Conservation (phyloP, 2,797 vertebrate species). For the Danio albolineatus region DNA sequence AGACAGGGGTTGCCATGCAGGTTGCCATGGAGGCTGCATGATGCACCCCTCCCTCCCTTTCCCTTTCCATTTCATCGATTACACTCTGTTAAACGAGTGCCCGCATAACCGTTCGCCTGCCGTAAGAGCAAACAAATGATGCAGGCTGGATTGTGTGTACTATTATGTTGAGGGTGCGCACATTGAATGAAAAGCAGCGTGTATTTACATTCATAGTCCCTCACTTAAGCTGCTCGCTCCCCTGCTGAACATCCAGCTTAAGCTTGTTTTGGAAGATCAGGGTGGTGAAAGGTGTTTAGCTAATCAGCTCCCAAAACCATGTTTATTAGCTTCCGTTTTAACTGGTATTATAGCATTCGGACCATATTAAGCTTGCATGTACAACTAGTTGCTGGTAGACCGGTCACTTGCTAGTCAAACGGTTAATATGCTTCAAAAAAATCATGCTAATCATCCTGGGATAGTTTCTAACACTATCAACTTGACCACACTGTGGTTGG, state of each 20-base stretch:
- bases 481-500: no score
- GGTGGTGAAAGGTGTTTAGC: no score
- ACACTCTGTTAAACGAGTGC: conserved; percentile 37
- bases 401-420: no score
- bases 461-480: no score
- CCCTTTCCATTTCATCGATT: conserved; percentile 43
- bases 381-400: no score
- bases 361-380: no score
- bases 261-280: neutral
- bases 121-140: conserved; percentile 24
- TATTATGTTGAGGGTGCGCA: neutral
- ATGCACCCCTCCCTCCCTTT: neutral
- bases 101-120: conserved; percentile 31
- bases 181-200: neutral
- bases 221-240: no score
- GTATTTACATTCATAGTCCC: neutral
- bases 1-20: conserved; percentile 50
- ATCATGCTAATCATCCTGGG: no score
- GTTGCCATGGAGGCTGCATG: conserved; percentile 47
- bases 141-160: neutral
- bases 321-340: no score
- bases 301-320: no score
- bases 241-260: neutral
- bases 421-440: no score
- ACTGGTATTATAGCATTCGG: no score